phyloP scores from a whole-genome alignment of 2,888 invertebrate species.

The Leptothorax acervorum region DNA sequence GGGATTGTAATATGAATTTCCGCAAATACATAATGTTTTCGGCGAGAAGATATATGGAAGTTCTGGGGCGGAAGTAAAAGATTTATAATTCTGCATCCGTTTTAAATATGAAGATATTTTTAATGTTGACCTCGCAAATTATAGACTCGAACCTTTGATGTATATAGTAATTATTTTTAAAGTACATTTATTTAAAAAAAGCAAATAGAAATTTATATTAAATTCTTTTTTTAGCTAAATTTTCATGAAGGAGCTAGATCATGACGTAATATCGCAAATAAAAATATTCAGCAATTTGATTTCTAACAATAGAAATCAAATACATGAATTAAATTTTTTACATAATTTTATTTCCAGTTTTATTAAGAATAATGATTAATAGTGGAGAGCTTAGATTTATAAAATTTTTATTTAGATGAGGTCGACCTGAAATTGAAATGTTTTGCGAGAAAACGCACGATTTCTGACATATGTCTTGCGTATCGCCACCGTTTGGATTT shows the following conservation, averaged over 20 bases:
- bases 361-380: not conserved
- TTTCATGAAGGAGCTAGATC: not conserved
- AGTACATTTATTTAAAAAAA: not conserved
- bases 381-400: not conserved
- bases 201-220: not conserved
- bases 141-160: not conserved
- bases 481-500: constrained; percentile 9
- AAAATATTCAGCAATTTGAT: not conserved
- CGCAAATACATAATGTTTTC: not conserved
- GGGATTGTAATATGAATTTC: not conserved
- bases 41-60: not conserved
- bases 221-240: not conserved
- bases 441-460: not conserved
- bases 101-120: not conserved
- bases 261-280: not conserved
- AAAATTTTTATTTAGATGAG: not conserved
- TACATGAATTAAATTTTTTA: not conserved
- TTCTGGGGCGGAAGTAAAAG: not conserved
- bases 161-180: not conserved
- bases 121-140: not conserved
- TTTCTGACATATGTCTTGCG: not conserved
- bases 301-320: not conserved
- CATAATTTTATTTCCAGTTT: not conserved
- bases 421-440: not conserved
- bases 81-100: not conserved